Evolutionary conservation across 2,113 vertebrate genomes (phyloP), one percentile per base, ranked within the genome.

Genomic region (Tragulus kanchil): DNA sequence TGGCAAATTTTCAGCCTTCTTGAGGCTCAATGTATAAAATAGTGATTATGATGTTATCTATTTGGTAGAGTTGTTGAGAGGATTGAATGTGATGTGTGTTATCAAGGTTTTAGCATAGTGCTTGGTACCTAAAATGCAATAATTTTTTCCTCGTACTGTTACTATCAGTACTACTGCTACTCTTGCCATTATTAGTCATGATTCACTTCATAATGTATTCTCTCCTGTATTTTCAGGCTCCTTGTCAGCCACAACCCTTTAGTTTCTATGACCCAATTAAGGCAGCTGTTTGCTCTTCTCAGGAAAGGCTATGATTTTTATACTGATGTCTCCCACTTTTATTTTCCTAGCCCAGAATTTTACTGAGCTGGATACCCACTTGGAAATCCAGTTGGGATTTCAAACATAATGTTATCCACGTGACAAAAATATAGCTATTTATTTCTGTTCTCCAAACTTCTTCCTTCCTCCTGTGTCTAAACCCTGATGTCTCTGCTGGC

Each of bases 341-440:
- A 84, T 61, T 95, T 95, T 59, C 86, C 62, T 93, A 75, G 62
- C 6, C 71, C 65, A 87, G 87, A 84, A 78, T 85, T 90, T 48
- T 83, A 83, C 61, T 50, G 31, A 92, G 36, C n/a, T 93, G 86
- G 50, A 73, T 89, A 65, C 17, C 45, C 90, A 79, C 21, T 79
- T 81, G 77, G 36, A 93, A 59, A 50, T 64, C 42, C 78, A 75
- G 28, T 93, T 91, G 59, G 83, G 48, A 73, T 96, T 56, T 79
- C 78, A 86, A 86, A 82, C 21, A 17, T 90, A 48, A 13, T 77
- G 58, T 86, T 81, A 89, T 52, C 21, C 25, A 59, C 13, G 5
- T 85, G 61, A 56, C 48, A 85, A 83, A 89, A 67, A 42, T 85
- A 64, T 0, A 79, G 23, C 71, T 78, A 9, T 36, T 48, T 89